Conservation (phyloP, 2,888 invertebrate species). For the Sarcophaga rosellei region DNA sequence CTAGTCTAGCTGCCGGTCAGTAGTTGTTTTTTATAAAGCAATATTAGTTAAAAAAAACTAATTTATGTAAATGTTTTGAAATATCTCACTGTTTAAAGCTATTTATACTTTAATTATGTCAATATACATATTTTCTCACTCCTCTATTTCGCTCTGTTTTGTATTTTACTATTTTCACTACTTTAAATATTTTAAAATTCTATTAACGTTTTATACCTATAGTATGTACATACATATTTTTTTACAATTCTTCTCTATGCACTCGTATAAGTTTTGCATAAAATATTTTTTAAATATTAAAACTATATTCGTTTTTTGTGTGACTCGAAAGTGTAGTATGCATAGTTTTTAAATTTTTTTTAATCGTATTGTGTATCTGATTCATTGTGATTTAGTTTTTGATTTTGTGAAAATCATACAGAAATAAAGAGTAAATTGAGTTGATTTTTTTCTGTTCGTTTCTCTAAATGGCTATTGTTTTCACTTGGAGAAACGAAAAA, state of each 20-base stretch:
- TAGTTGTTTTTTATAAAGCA: conserved; percentile 17
- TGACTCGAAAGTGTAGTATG: not conserved
- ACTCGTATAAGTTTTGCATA: conserved; percentile 11
- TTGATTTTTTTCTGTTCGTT: not conserved
- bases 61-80: conserved; percentile 6
- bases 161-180: conserved; percentile 3
- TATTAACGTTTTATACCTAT: conserved; percentile 18
- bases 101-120: conserved; percentile 19
- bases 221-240: not conserved
- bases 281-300: conserved; percentile 10
- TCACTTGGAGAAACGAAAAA: not conserved
- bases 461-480: not conserved
- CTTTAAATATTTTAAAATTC: conserved; percentile 21
- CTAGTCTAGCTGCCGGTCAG: conserved; percentile 53
- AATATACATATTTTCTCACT: not conserved
- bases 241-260: conserved; percentile 1
- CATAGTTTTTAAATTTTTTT: conserved; percentile 14
- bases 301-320: not conserved
- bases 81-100: not conserved
- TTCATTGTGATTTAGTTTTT: conserved; percentile 3
- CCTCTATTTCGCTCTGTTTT: not conserved
- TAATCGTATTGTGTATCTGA: not conserved
- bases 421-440: not conserved
- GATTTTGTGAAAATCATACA: conserved; percentile 3
- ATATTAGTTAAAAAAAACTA: not conserved